These are phyloP conservation scores for Erpornis zantholeuca DNA, from an alignment of 2,113 vertebrate species.

Conservation along the genomic window DNA sequence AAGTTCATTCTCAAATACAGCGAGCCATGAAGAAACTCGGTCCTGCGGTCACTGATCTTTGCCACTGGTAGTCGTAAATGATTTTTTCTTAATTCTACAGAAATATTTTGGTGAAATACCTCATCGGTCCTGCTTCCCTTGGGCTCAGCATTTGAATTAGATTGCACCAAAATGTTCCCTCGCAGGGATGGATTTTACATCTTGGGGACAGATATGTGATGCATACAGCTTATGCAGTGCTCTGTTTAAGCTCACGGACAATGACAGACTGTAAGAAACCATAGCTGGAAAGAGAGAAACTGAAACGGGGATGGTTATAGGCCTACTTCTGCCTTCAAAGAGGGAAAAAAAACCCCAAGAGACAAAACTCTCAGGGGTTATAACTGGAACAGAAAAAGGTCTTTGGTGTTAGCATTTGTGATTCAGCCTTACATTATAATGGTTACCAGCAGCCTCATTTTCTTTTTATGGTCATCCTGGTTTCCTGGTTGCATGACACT, in stretches of 20 bases:
- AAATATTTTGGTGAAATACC: background rate
- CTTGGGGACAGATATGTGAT: background rate
- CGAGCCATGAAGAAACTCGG: background rate
- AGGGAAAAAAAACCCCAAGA: background rate
- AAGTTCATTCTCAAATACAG: background rate
- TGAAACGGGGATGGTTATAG: background rate
- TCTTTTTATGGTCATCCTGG: constrained; percentile 51
- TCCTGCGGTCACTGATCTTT: background rate
- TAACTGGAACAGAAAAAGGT: constrained; percentile 3
- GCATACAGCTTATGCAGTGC: background rate
- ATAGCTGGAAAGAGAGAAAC: background rate
- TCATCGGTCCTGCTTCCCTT: background rate
- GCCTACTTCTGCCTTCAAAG: constrained; percentile 22
- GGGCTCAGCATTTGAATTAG: background rate
- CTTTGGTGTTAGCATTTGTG: background rate
- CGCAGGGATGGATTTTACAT: background rate
- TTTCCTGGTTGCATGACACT: constrained; percentile 32
- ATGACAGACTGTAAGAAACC: background rate
- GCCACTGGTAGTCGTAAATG: background rate
- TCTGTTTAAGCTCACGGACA: background rate
- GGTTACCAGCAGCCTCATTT: constrained; percentile 46
- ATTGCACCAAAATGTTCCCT: constrained; percentile 15
- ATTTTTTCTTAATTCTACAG: background rate
- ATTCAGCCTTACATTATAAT: constrained; percentile 16
- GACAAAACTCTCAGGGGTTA: background rate